Evolutionary conservation across 2,113 vertebrate species (phyloP).

Genomic region (Numida meleagris): DNA sequence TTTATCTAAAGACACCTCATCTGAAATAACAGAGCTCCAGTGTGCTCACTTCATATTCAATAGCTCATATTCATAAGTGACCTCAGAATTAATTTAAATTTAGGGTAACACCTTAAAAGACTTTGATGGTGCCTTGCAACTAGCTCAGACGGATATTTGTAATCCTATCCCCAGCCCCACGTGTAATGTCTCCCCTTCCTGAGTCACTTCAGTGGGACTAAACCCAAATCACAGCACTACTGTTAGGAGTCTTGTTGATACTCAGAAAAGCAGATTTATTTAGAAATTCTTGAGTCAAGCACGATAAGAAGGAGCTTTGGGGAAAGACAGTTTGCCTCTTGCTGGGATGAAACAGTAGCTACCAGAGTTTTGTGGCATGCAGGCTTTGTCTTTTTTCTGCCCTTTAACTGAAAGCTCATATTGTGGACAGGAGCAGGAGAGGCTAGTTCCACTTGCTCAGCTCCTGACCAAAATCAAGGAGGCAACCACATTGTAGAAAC

Average conservation of each 20-base stretch:
- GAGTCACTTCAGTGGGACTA: not conserved
- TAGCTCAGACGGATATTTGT: not conserved
- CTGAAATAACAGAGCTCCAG: fast-evolving
- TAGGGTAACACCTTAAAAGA: not conserved
- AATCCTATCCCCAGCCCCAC: not conserved
- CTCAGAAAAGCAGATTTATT: not conserved
- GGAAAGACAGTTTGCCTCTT: not conserved
- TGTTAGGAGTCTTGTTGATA: not conserved
- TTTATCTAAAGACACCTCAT: not conserved
- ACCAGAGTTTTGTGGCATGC: not conserved
- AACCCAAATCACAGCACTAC: not conserved
- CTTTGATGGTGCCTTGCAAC: not conserved
- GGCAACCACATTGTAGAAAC: not conserved
- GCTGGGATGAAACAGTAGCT: not conserved
- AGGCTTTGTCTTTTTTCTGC: not conserved
- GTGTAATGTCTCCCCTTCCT: not conserved
- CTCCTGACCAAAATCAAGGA: not conserved
- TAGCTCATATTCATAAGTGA: not conserved
- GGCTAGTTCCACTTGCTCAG: not conserved
- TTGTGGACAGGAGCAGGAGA: not conserved
- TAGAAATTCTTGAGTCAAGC: not conserved
- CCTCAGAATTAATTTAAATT: not conserved
- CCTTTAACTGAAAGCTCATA: not conserved
- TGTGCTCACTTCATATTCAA: too few relatives aligned
- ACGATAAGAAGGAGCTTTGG: not conserved